These are phyloP conservation scores for Pygocentrus nattereri DNA, from an alignment of 2,797 vertebrate species.

Conservation along the genomic window DNA sequence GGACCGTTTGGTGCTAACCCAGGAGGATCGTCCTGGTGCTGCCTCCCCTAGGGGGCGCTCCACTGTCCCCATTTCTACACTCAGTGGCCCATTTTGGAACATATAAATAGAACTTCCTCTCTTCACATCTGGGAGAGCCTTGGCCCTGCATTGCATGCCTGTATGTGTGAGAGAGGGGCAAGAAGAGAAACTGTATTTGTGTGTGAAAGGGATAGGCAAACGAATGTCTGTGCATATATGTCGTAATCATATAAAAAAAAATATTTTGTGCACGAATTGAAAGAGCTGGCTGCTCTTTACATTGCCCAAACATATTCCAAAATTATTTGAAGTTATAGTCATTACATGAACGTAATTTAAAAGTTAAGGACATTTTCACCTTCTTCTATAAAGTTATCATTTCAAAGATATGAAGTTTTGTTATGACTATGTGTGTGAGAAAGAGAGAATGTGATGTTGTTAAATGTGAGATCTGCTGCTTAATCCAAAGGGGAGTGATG, in stretches of 20 bases:
- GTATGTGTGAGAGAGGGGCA: not conserved
- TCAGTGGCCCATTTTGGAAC: slow-evolving; percentile 35
- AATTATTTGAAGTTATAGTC: not conserved
- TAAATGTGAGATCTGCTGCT: not conserved
- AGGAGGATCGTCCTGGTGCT: slow-evolving; percentile 60
- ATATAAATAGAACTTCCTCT: slow-evolving; percentile 62
- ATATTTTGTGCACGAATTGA: not conserved
- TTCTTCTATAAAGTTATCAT: not conserved
- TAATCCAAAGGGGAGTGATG: not conserved
- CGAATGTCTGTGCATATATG: not conserved
- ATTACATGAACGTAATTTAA: not conserved
- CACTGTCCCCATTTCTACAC: slow-evolving; percentile 58
- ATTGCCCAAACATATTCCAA: not conserved
- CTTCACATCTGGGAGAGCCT: slow-evolving; percentile 57
- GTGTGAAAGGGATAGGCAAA: not conserved
- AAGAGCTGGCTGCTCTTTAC: not conserved
- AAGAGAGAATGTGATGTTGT: not conserved
- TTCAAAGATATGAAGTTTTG: not conserved
- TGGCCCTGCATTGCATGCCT: slow-evolving; percentile 31
- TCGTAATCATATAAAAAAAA: not conserved
- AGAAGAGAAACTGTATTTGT: not conserved
- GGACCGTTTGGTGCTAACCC: slow-evolving; percentile 71
- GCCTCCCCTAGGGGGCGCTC: slow-evolving; percentile 50
- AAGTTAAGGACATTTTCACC: not conserved
- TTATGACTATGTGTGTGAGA: not conserved